Evolutionary conservation across 2,888 invertebrate species (phyloP).

Genomic region (Campaea margaritaria): DNA sequence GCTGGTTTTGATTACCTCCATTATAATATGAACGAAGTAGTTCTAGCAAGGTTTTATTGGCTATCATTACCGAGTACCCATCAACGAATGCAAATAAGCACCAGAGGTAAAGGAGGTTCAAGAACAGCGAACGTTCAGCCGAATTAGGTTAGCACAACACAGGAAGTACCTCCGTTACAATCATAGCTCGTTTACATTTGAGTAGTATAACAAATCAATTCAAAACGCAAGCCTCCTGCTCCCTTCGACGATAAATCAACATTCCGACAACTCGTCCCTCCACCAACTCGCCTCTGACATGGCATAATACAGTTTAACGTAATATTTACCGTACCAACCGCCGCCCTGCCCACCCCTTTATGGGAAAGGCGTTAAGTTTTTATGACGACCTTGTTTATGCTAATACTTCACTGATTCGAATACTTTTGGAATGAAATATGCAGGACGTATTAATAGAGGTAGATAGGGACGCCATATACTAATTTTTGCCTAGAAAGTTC

Average conservation of each 20-base stretch:
- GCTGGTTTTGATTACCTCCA: too few species aligned
- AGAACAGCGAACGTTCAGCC: background rate
- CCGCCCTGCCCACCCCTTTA: slow-evolving; percentile 44
- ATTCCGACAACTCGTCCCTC: slow-evolving; percentile 26
- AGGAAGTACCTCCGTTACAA: slow-evolving; percentile 21
- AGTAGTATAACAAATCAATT: slow-evolving; percentile 42
- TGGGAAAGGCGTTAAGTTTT: slow-evolving; percentile 55
- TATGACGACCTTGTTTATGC: slow-evolving; percentile 54
- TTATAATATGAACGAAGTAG: too few species aligned
- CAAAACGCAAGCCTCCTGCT: slow-evolving; percentile 38
- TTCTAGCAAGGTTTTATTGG: too few species aligned
- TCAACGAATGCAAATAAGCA: slow-evolving; percentile 17
- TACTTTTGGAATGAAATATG: slow-evolving; percentile 52
- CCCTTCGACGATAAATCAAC: slow-evolving; percentile 41
- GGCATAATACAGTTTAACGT: slow-evolving; percentile 50
- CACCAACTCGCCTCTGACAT: slow-evolving; percentile 41
- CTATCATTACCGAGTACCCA: too few species aligned
- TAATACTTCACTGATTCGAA: slow-evolving; percentile 51
- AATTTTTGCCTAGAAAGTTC: background rate
- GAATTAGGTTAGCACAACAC: slow-evolving; percentile 20
- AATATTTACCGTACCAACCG: slow-evolving; percentile 51
- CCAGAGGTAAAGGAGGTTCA: too few species aligned
- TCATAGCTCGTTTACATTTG: slow-evolving; percentile 26
- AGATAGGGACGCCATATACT: slow-evolving; percentile 29
- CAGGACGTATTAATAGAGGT: slow-evolving; percentile 49